These are phyloP conservation scores for Athalia rosae DNA, from an alignment of 2,888 invertebrate species.

Conservation along the genomic window DNA sequence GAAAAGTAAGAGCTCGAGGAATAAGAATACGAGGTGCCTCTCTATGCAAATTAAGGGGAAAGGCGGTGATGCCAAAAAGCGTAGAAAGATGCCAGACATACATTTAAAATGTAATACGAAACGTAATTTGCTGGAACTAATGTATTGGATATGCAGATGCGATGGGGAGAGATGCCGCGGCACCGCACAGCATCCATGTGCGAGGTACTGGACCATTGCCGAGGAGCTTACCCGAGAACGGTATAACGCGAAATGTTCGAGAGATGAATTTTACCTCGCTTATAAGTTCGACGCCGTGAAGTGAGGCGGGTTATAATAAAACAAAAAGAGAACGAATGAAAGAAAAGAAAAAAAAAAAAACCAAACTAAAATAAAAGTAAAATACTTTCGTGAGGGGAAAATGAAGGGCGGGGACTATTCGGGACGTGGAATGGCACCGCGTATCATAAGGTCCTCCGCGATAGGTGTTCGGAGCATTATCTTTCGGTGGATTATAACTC, in stretches of 20 bases:
- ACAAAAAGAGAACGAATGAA: no score
- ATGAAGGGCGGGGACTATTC: slow-evolving; percentile 13
- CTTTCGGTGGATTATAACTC: slow-evolving; percentile 27
- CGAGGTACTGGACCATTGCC: slow-evolving; percentile 13
- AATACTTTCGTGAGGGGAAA: no score
- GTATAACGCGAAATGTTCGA: not conserved
- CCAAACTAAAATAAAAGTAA: no score
- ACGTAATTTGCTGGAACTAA: slow-evolving; percentile 49
- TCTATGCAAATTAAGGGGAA: slow-evolving; percentile 24
- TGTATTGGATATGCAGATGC: slow-evolving; percentile 48
- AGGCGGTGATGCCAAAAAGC: slow-evolving; percentile 45
- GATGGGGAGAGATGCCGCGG: slow-evolving; percentile 18
- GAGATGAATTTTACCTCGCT: no score
- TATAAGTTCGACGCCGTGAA: not conserved
- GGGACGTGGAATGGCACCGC: not conserved
- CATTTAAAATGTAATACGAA: slow-evolving; percentile 48
- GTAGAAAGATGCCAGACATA: slow-evolving; percentile 44
- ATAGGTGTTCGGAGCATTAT: slow-evolving; percentile 22
- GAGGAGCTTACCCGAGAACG: slow-evolving; percentile 10
- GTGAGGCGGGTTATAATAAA: no score
- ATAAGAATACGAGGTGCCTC: not conserved
- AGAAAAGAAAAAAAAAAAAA: no score
- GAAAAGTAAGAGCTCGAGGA: not conserved
- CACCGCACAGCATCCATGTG: not conserved
- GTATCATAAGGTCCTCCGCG: not conserved